Evolutionary conservation across 2,113 vertebrate species (phyloP).

Genomic region (Phalacrocorax brasilianus): DNA sequence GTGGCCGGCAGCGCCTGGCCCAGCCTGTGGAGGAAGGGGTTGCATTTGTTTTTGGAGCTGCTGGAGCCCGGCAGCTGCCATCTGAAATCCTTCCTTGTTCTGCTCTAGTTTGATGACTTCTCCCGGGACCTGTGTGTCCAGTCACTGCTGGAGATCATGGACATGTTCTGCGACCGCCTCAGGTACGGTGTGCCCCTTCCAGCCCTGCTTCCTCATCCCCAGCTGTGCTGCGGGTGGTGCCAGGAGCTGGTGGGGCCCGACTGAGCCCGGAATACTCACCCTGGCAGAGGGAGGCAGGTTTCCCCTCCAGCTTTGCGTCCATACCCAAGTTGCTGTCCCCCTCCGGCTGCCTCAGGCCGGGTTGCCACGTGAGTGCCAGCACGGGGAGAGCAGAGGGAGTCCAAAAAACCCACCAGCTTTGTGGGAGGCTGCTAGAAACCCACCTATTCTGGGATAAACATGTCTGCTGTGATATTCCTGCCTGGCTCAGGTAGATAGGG

Average conservation of each 20-base stretch:
- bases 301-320: background rate
- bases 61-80: background rate
- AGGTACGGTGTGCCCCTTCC: constrained; percentile 72
- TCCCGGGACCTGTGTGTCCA: constrained; percentile 93
- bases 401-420: background rate
- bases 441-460: background rate
- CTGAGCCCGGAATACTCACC: rapidly evolving
- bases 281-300: background rate
- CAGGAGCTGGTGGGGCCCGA: rapidly evolving
- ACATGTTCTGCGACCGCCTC: constrained; percentile 95
- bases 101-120: constrained; percentile 92
- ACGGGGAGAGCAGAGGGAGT: background rate
- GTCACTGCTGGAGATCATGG: constrained; percentile 92
- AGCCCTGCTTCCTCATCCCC: background rate
- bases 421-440: background rate
- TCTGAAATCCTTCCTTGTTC: background rate
- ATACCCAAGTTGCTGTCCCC: rapidly evolving
- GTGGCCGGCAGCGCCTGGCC: background rate
- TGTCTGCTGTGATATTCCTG: rapidly evolving
- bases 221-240: rapidly evolving
- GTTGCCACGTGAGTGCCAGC: background rate
- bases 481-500: background rate
- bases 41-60: background rate
- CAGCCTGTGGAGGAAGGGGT: background rate
- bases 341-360: rapidly evolving